Evolutionary conservation across 2,888 invertebrate species (phyloP), one percentile per base, ranked within the genome.

Genomic region (Parascotia fuliginaria): DNA sequence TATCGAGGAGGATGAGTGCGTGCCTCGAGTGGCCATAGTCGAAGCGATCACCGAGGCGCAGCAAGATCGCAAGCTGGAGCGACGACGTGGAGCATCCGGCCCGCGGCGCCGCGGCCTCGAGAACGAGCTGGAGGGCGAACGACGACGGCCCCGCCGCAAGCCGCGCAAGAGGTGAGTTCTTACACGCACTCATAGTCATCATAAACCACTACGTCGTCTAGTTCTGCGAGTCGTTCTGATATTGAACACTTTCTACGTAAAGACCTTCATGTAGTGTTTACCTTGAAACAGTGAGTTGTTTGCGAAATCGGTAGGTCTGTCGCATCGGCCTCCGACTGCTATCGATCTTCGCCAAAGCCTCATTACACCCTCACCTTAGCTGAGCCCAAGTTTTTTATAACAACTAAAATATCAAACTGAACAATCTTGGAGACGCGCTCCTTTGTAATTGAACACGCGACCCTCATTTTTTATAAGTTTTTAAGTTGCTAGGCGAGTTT

Each of bases 211-310:
- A n/a, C n/a, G n/a, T n/a, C n/a, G n/a, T 86, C 85, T 81, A 79
- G 81, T 83, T 79, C 82, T 89, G 89, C 89, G 84, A n/a, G 86
- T 73, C 70, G 65, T 83, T 83, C 76, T 83, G 87, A 83, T 85
- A 87, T 87, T 87, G 87, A 85, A 84, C 81, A 74, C 71, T 77
- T 80, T 75, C 71, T 77, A 80, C 79, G 78, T 81, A 78, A 85
- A 84, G 85, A 83, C 47, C 64, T 74, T 71, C 60, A 67, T 71
- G 70, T 72, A 70, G 51, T 70, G 72, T 74, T 85, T 79, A 85
- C 89, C 89, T 88, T 88, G 88, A 78, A 77, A 73, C 62, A 69
- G 77, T 75, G 73, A 77, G 71, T 75, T 78, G 77, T 86, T 88
- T 81, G 87, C 84, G 68, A 87, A 86, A 84, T 78, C 74, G 73